Base-by-base conservation (phyloP, 2,797 vertebrate genomes). In the Danio albolineatus region DNA sequence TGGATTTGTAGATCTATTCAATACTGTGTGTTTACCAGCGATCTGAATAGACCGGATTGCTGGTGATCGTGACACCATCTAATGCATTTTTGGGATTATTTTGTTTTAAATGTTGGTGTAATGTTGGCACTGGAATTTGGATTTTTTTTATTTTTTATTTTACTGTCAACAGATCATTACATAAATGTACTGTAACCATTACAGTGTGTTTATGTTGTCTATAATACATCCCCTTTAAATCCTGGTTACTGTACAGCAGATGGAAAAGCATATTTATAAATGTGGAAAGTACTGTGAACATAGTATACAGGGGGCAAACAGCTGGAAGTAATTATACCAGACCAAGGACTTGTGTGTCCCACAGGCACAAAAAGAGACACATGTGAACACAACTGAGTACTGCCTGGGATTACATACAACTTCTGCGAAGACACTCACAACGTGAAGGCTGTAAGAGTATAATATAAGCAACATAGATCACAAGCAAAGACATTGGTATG, bases 281-380 rank as follows among this genome's bases (percentile, higher is more conserved):
- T 5, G 28, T 36, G 83, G 38, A 76, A 51, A 8, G 21, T 69
- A 78, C 54, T 21, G 73, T 46, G 36, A 81, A 78, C 75, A 59
- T 60, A 54, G n/a, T 16, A n/a, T 28, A 72, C n/a, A 77, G 21
- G 53, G 6, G 73, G 57, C n/a, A 3, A 51, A 71, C 73, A 78
- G 39, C 84, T 88, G 88, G 87, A 84, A 91, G 83, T 82, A 83
- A 87, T 91, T 85, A 87, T 19, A 73, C 59, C 70, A 19, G 38
- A 69, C 89, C 87, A 90, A 86, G 88, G 79, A 85, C 84, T 89
- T 88, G 79, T 73, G 36, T 36, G 77, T 44, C 43, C 41, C 67
- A 73, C 36, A 61, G 65, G 70, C 53, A 78, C 83, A 57, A 56
- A 69, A 16, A 79, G 10, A 46, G 51, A 10, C 13, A 49, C 21